Evolutionary conservation across 1,140 invertebrate species (phyloP), one percentile per base, ranked within the genome.

Genomic region (Patella vulgata): DNA sequence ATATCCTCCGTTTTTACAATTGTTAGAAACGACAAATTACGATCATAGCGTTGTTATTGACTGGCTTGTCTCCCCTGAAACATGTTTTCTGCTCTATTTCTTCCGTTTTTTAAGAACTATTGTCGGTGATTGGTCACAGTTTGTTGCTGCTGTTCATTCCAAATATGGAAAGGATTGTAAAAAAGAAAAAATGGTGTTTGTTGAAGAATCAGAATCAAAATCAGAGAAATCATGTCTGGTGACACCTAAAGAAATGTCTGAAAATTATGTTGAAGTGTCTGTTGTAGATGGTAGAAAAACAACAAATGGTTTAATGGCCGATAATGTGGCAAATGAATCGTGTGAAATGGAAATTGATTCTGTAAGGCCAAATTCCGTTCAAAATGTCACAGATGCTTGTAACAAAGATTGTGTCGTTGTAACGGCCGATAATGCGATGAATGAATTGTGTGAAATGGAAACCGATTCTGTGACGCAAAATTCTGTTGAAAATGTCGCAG

Each of bases 21-120:
- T 66, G 19, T 27, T 66, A 39, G 31, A 61, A 44, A 17, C 39
- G 28, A 51, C 42, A 21, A 47, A 43, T 2, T 66, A 36, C 57
- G 93, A 94, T 78, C 89, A 90, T 9, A 90, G 92, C 78, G 89
- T 95, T 0, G 75, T 96, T n/a, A 81, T 96, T 39, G 94, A 96
- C 85, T 89, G 93, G 77, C 87, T 96, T 61, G 91, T 94, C 28
- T 94, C 92, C 71, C 95, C 94, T 80, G 93, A 96, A 82, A 96
- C 93, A 3, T 94, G 92, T 82, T 96, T 95, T 79, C 82, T 96
- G 42, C 82, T 95, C 4, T 96, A 96, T 85, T 85, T 96, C 51
- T 85, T 94, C 54, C 87, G 93, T 69, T 91, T 94, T 77, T 86
- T 96, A 23, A 95, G 95, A 74, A 94, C 92, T 84, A 89, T 93